phyloP scores from a whole-genome alignment of 2,888 invertebrate genomes.

The Watsonalla cultraria region DNA sequence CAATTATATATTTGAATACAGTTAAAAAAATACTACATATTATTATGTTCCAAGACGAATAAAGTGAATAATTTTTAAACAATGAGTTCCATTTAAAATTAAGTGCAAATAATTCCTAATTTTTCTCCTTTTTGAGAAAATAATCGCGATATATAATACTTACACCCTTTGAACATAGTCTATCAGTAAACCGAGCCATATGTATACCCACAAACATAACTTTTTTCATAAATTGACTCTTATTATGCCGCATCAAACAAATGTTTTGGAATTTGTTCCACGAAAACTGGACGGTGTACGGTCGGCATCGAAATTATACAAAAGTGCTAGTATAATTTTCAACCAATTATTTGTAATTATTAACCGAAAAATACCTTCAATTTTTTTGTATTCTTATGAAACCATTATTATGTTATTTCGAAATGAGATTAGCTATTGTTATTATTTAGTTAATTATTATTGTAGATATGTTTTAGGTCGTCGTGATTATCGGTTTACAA shows the following conservation, averaged over 20 bases:
- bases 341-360: slow-evolving; percentile 64
- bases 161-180: background rate
- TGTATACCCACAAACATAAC: slow-evolving; percentile 45
- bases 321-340: slow-evolving; percentile 50
- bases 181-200: slow-evolving; percentile 11
- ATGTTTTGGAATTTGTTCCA: slow-evolving; percentile 74
- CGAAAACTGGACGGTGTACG: slow-evolving; percentile 61
- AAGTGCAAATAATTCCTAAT: no score
- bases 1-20: no score
- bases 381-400: slow-evolving; percentile 32
- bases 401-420: slow-evolving; percentile 44
- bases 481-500: no score
- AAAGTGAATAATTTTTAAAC: no score
- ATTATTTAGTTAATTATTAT: slow-evolving; percentile 20
- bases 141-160: no score
- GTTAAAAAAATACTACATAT: no score
- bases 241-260: slow-evolving; percentile 77
- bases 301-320: slow-evolving; percentile 60
- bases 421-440: slow-evolving; percentile 31
- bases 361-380: slow-evolving; percentile 38
- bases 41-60: no score
- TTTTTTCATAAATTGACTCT: slow-evolving; percentile 71
- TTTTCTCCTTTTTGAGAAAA: no score
- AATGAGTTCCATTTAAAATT: no score
- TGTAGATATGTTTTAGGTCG: slow-evolving; percentile 5